Evolutionary conservation across 2,888 invertebrate genomes (phyloP).

Genomic region (Aradus depressus): DNA sequence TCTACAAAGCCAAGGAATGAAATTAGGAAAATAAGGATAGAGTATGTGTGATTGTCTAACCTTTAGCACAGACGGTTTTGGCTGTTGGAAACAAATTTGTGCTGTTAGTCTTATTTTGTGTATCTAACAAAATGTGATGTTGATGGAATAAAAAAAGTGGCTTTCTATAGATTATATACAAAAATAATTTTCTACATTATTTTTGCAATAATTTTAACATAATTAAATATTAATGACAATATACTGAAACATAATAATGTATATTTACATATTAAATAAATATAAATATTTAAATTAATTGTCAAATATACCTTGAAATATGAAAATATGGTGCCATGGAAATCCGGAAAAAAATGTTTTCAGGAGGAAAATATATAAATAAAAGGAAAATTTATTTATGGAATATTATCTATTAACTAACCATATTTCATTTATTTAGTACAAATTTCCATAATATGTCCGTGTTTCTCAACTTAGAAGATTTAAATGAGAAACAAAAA

Average conservation of each 20-base stretch:
- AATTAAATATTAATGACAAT: no score
- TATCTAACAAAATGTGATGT: not conserved
- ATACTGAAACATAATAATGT: not conserved
- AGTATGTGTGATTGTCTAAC: slow-evolving; percentile 24
- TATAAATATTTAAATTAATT: not conserved
- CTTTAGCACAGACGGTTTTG: slow-evolving; percentile 30
- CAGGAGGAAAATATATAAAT: not conserved
- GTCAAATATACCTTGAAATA: not conserved
- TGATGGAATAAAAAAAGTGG: not conserved
- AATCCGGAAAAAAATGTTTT: no score
- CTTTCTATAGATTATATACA: not conserved
- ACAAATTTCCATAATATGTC: no score
- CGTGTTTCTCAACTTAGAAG: no score
- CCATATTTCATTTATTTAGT: no score
- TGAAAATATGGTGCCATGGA: not conserved
- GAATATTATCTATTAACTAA: no score
- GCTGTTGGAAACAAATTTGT: slow-evolving; percentile 27
- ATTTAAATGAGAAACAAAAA: no score
- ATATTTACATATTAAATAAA: not conserved
- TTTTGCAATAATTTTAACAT: no score
- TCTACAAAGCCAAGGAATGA: slow-evolving; percentile 11
- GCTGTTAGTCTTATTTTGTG: slow-evolving; percentile 6
- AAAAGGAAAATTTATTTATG: no score
- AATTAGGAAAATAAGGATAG: not conserved
- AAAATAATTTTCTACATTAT: no score